Base-by-base conservation (phyloP, 2,113 vertebrate species). In the Laticauda colubrina region DNA sequence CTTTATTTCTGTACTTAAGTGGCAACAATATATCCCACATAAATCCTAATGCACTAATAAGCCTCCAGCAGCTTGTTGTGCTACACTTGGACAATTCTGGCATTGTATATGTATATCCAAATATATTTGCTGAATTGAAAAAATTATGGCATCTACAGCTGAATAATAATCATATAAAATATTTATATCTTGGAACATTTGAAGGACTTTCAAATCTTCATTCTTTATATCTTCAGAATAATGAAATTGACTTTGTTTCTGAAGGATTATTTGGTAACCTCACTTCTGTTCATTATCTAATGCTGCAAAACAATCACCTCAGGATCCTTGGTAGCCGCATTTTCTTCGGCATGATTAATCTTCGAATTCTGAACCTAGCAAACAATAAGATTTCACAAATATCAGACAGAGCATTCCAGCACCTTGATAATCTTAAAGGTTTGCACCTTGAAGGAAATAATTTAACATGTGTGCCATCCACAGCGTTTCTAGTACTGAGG, bases 391-490 rank as follows among this genome's bases (percentile, higher is more conserved):
- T 98, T 96, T 97, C 97, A 93, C 93, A 86, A 91, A 96, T 97
- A 95, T 97, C 97, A 94, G 93, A 96, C 91, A 91, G 94, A 93
- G 97, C 95, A 59, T 98, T 97, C 97, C 92, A 94, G 43, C 93
- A 97, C 92, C 97, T 98, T 94, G 95, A 96, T 96, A 97, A 96
- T 75, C 95, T 98, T 94, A 88, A 94, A 0, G 93, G 89, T 96
- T 97, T 98, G 93, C 96, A 96, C 95, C 96, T 98, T 92, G 96
- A 97, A 96, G 91, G 95, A 94, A 98, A 97, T 95, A 95, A 92
- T 92, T 97, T 98, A 94, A 96, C 94, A n/a, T 64, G 94, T 91
- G 96, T 97, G 51, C 96, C 97, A 43, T 97, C 97, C 20, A 96
- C 97, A 95, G 95, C 97, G 90, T 96, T 98, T 94, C 93, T 96